Conservation (phyloP, 2,113 vertebrate species). For the Tenrec ecaudatus region DNA sequence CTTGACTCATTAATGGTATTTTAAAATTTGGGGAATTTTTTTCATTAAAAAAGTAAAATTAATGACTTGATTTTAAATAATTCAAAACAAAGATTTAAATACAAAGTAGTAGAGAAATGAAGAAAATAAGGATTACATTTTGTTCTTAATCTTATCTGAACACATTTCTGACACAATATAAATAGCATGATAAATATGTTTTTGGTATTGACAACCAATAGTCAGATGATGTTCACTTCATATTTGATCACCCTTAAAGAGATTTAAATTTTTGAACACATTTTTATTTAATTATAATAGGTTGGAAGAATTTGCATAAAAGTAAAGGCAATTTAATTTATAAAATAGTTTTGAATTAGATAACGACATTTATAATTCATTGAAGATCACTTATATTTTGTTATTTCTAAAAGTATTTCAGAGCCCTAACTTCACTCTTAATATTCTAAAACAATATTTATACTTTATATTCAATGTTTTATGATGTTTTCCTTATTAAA, state of each 20-base stretch:
- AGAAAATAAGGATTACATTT: neutral
- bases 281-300: conserved; percentile 6
- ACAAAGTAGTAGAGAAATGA: neutral
- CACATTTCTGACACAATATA: neutral
- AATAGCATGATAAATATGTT: neutral
- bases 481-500: neutral
- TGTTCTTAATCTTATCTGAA: neutral
- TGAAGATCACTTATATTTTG: neutral
- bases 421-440: neutral
- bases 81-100: neutral
- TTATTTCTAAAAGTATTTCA: neutral
- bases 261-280: no score
- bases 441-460: neutral
- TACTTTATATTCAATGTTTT: neutral
- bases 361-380: neutral
- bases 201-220: neutral
- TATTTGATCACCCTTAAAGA: neutral
- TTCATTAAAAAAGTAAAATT: neutral
- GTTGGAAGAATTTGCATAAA: conserved; percentile 1
- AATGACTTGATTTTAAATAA: neutral
- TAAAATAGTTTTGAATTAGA: neutral
- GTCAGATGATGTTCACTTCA: neutral
- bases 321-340: neutral
- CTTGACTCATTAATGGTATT: neutral
- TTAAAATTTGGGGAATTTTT: conserved; percentile 3